These are phyloP conservation scores for Lasiurus borealis DNA, from an alignment of 2,113 vertebrate species.

Conservation along the genomic window DNA sequence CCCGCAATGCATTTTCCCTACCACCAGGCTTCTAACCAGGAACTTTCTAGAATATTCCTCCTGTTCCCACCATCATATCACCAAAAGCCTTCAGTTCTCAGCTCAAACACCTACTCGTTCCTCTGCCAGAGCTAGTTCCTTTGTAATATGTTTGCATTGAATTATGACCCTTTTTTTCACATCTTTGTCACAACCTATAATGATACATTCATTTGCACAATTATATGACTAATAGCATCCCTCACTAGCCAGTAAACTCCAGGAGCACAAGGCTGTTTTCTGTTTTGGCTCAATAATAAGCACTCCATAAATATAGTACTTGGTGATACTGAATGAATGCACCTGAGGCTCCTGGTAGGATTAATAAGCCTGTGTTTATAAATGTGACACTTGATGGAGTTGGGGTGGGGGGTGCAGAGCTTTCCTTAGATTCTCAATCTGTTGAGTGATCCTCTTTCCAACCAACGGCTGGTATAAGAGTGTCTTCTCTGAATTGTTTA, in stretches of 20 bases:
- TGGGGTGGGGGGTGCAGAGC: not conserved
- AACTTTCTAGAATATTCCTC: not conserved
- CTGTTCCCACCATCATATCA: not conserved
- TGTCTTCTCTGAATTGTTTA: not conserved
- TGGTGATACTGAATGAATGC: not conserved
- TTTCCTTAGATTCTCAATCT: not conserved
- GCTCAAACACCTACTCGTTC: not conserved
- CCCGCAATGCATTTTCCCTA: no score
- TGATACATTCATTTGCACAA: not conserved
- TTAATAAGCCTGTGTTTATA: not conserved
- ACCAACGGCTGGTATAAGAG: not conserved
- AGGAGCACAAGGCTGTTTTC: not conserved
- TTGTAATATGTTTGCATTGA: not conserved
- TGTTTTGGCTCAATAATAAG: not conserved
- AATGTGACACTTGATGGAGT: not conserved
- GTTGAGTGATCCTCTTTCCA: not conserved
- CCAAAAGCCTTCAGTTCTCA: not conserved
- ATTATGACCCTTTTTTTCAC: not conserved
- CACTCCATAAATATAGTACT: not conserved
- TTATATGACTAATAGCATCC: not conserved
- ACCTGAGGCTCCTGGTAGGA: not conserved
- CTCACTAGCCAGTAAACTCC: not conserved
- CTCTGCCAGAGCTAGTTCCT: not conserved
- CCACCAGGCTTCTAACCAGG: not conserved
- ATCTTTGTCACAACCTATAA: not conserved